Percentiles rank a stretch among this genome's conserved stretches.
Conservation (phyloP, 1,140 invertebrate genomes). For the Neotoxoptera formosana region DNA sequence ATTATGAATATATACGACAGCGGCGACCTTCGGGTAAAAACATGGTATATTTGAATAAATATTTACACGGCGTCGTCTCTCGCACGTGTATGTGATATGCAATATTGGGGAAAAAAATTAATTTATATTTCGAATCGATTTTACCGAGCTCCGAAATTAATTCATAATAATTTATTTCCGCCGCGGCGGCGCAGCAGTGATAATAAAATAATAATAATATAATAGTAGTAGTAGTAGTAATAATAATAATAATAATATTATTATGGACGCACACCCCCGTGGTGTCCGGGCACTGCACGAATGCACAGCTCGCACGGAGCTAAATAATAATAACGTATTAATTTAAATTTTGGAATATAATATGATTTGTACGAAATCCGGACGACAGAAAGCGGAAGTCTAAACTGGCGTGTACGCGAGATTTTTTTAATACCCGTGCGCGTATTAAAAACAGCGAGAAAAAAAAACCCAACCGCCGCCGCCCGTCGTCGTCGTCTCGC, state of each 20-base stretch:
- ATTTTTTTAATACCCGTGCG: background rate
- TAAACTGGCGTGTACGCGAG: background rate
- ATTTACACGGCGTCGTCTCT: conserved; percentile 21
- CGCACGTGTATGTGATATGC: background rate
- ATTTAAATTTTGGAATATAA: conserved; percentile 3
- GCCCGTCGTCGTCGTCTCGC: background rate
- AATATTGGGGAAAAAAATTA: background rate
- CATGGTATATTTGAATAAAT: conserved; percentile 40
- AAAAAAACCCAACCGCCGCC: background rate
- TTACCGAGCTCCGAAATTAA: background rate
- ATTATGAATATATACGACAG: background rate
- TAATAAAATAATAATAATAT: background rate
- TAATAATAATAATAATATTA: background rate
- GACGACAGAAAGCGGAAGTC: conserved; percentile 3
- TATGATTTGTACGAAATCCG: background rate
- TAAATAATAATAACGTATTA: conserved; percentile 18
- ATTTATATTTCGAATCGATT: conserved; percentile 13
- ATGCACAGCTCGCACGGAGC: conserved; percentile 9
- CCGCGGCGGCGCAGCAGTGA: background rate
- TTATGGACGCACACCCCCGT: background rate
- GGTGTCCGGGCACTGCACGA: background rate
- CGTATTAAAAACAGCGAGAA: background rate
- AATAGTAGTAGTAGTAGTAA: background rate
- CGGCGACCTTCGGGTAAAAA: conserved; percentile 26
- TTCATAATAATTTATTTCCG: conserved; percentile 2